Conservation (phyloP, 2,797 vertebrate genomes). For the Cheirogaleus major region DNA sequence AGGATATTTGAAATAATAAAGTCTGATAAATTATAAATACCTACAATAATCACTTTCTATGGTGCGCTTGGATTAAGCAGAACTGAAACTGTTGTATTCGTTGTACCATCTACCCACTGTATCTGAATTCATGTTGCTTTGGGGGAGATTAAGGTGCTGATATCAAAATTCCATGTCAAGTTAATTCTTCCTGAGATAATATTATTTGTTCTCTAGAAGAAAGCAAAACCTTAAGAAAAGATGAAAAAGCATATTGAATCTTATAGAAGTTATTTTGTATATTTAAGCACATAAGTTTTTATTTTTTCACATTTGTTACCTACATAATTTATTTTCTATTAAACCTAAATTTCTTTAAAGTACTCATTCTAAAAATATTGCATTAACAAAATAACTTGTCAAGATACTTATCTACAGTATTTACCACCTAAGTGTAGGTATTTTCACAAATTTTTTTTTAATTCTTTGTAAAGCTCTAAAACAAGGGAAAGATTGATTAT, state of each 20-base stretch:
- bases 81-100: not conserved
- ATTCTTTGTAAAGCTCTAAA: not conserved
- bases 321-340: not conserved
- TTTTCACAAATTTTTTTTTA: not conserved
- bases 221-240: not conserved
- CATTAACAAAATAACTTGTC: not conserved
- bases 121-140: not conserved
- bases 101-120: not conserved
- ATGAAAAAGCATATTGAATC: not conserved
- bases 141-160: not conserved
- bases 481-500: not conserved
- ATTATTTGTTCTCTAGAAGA: not conserved
- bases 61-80: not conserved
- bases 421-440: not conserved
- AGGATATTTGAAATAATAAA: not conserved
- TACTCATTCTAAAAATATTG: not conserved
- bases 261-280: not conserved
- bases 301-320: not conserved
- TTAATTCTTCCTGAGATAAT: not conserved
- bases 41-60: not conserved
- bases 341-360: not conserved
- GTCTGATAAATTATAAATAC: not conserved
- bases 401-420: not conserved
- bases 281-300: not conserved
- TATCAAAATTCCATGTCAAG: not conserved